Conservation (phyloP, 2,888 invertebrate genomes). For the Erebia aethiops region DNA sequence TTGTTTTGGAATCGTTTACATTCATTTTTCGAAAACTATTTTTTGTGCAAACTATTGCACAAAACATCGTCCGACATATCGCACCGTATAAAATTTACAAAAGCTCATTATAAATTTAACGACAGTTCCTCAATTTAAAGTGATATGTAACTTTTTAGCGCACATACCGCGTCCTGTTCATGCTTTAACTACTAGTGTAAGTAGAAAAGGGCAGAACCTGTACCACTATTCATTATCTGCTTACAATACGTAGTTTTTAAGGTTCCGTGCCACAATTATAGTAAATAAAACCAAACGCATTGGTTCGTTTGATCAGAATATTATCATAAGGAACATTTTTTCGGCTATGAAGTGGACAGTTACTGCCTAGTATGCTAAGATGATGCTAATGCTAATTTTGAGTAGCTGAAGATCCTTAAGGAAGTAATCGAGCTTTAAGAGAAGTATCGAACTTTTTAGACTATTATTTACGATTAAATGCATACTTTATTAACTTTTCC, state of each 20-base stretch:
- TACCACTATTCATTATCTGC: conserved; percentile 28
- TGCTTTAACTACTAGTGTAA: conserved; percentile 14
- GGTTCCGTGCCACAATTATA: neutral
- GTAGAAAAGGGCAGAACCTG: conserved; percentile 30
- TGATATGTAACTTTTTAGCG: conserved; percentile 39
- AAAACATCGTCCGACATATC: conserved; percentile 29
- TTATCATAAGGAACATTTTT: too few relatives aligned
- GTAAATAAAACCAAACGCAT: neutral
- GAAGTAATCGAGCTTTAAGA: too few relatives aligned
- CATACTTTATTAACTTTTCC: too few relatives aligned
- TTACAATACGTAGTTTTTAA: conserved; percentile 28
- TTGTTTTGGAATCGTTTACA: too few relatives aligned
- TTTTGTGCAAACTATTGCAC: too few relatives aligned
- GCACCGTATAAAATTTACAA: conserved; percentile 5
- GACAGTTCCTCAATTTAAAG: conserved; percentile 40
- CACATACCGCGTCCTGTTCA: conserved; percentile 27
- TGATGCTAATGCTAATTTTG: too few relatives aligned
- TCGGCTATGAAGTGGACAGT: too few relatives aligned
- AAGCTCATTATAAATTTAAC: conserved; percentile 18
- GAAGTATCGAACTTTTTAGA: too few relatives aligned
- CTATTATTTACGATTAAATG: too few relatives aligned
- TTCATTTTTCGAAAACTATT: too few relatives aligned
- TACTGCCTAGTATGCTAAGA: too few relatives aligned
- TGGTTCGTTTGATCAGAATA: neutral
- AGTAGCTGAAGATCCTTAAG: too few relatives aligned